Conservation (phyloP, 92 coral and sea anemone species). For the Actinostola sp. region DNA sequence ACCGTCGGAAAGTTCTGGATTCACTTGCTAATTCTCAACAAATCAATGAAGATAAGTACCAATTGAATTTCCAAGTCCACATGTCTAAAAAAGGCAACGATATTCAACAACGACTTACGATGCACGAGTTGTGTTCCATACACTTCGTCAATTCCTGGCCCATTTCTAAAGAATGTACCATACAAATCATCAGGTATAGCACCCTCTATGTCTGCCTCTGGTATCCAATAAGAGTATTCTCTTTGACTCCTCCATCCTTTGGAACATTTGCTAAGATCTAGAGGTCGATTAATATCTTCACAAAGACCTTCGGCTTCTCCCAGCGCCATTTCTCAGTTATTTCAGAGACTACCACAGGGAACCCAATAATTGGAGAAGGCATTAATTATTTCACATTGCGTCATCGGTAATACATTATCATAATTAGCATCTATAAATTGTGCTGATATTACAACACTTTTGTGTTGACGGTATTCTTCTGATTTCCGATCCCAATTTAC, state of each 20-base stretch:
- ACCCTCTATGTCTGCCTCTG: conserved; percentile 75
- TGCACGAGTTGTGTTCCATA: conserved; percentile 74
- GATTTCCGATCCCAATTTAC: conserved; percentile 3
- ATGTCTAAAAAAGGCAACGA: too few relatives aligned
- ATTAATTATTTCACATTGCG: conserved; percentile 6
- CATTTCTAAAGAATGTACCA: conserved; percentile 85
- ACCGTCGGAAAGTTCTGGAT: too few relatives aligned
- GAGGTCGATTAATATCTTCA: conserved; percentile 53
- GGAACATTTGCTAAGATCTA: conserved; percentile 56
- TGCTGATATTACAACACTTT: conserved; percentile 36
- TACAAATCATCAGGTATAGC: conserved; percentile 72
- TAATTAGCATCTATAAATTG: conserved; percentile 20
- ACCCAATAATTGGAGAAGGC: not conserved
- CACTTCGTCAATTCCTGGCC: conserved; percentile 79
- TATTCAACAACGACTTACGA: too few relatives aligned
- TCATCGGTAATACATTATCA: conserved; percentile 14
- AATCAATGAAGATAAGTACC: not conserved
- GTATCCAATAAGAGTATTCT: conserved; percentile 75
- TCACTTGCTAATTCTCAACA: too few relatives aligned
- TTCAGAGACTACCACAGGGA: conserved; percentile 8
- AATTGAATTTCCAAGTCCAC: not conserved
- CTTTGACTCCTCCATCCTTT: conserved; percentile 88
- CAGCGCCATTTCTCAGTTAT: not conserved
- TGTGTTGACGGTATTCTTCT: not conserved
- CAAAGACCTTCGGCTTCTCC: too few relatives aligned